Evolutionary conservation across 2,113 vertebrate genomes (phyloP).

Genomic region (Formicarius rufipectus): DNA sequence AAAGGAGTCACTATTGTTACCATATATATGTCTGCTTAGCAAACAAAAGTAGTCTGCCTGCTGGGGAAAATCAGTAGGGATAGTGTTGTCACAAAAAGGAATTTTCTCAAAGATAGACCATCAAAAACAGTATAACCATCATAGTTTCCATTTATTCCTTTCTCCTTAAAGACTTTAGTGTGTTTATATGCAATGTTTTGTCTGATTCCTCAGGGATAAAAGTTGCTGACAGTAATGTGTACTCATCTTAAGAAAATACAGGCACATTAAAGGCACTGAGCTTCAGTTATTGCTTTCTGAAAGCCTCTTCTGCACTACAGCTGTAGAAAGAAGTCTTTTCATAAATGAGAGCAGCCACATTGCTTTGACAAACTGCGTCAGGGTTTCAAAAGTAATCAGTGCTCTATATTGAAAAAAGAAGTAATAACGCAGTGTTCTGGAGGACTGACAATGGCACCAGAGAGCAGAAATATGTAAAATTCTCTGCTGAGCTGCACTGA

Average conservation of each 20-base stretch:
- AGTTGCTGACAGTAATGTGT: neutral
- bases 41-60: neutral
- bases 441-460: neutral
- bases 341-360: neutral
- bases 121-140: neutral
- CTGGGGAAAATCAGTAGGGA: neutral
- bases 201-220: neutral
- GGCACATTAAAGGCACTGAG: neutral
- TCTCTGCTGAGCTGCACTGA: neutral
- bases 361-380: neutral
- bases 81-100: neutral
- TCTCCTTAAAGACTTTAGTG: neutral
- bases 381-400: neutral
- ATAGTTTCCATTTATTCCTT: neutral
- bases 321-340: neutral
- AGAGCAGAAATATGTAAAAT: neutral
- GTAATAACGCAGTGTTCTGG: neutral
- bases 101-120: neutral
- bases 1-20: neutral
- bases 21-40: neutral
- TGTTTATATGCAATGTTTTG: neutral
- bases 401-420: neutral
- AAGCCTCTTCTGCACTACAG: neutral
- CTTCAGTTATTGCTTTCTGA: neutral
- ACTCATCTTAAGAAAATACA: neutral